Evolutionary conservation across 2,113 vertebrate genomes (phyloP), one percentile per base, ranked within the genome.

Genomic region (Orthonyx spaldingii): DNA sequence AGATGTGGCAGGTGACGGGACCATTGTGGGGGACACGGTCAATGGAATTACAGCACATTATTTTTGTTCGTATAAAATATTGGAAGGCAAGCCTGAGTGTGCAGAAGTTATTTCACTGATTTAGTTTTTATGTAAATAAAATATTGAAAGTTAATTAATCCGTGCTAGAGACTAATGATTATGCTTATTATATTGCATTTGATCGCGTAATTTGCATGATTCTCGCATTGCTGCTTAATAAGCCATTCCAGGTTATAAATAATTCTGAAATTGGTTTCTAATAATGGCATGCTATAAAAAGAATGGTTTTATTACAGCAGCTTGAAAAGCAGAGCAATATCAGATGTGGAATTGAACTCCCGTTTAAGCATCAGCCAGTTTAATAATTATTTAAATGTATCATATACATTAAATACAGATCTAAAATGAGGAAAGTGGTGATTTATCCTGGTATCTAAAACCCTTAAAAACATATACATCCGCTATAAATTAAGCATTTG

Each of bases 111-210:
- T 98, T 98, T 98, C 98, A 97, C 98, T 99, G 98, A 98, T 99
- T 98, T 98, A 95, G 95, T 98, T 99, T 99, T 98, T 98, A 99
- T 99, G 98, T 98, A 98, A 99, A 99, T 99, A 98, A 97, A 97
- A 97, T 98, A 98, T 98, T 98, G 98, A 97, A 98, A 98, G 97
- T 97, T 98, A 98, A 98, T 98, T 97, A 98, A 98, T 97, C 97
- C 97, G 97, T 98, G 98, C 98, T 98, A 96, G 98, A 99, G 98
- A 98, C 99, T 98, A 98, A 99, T 99, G 98, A 99, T 98, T 98
- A 98, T 98, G 98, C 98, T 98, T 98, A 98, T 99, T 98, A 98
- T 98, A 98, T 98, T 98, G 98, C 98, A 98, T 99, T 98, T 98
- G 97, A 98, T 98, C 95, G 89, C 96, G 3, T 98, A 93, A 99